Evolutionary conservation across 2,888 invertebrate species (phyloP), one percentile per base, ranked within the genome.

Genomic region (Fragum fragum): DNA sequence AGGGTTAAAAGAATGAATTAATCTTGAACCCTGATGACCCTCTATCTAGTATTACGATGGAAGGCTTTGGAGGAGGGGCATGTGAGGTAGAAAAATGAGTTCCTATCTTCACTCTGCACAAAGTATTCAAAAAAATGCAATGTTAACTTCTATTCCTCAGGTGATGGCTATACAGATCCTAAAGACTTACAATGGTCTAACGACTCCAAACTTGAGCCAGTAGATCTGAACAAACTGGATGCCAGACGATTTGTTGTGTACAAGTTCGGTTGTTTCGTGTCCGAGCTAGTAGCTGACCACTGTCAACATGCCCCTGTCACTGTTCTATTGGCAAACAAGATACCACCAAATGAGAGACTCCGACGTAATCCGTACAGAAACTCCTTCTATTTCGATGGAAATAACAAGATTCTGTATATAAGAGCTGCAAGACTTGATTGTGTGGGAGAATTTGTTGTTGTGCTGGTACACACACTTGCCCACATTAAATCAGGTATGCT

Each of bases 351-450:
- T 79, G 85, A 86, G 21, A 87, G 91, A 11, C 87, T 93, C 23
- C 76, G 89, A 0, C 84, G 88, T 32, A 94, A 94, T 82, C 88
- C 91, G 63, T 94, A 92, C 88, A 88, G 92, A 68, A 93, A 94
- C 88, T 93, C 93, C 42, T 94, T 93, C 92, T 86, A 89, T 73
- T 94, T 90, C 74, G 93, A 94, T 81, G 94, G 92, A 63, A 92
- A 89, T 85, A 94, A 94, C 85, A 89, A 88, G 61, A 92, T 93
- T 52, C 83, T 94, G 86, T 94, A 93, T 76, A 80, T 94, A 68
- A 77, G 93, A 14, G 79, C 87, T 23, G 92, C 91, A 1, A 78
- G 93, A 32, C 89, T 93, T 52, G 93, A 93, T 42, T 89, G 88
- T 39, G 93, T 94, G 3, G 94, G 94, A 80, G 91, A 93, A 79